Conservation (phyloP, 2,888 invertebrate species). For the Antheraea assamensis region DNA sequence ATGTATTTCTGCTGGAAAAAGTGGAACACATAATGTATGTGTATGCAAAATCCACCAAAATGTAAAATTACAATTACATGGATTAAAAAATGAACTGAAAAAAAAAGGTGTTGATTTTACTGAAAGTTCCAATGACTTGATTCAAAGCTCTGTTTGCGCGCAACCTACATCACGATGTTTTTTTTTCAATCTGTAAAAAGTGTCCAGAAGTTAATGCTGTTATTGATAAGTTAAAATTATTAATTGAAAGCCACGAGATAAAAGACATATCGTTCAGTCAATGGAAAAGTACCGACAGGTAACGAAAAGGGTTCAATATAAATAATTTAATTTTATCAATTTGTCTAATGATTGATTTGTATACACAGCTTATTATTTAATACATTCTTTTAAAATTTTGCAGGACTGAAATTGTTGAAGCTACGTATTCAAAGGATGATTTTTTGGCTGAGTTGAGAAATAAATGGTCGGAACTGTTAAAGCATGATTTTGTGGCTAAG, state of each 20-base stretch:
- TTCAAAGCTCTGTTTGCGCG: neutral
- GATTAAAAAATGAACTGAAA: neutral
- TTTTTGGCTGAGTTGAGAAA: conserved; percentile 17
- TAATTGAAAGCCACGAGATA: conserved; percentile 17
- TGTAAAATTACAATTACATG: neutral
- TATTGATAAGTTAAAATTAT: conserved; percentile 18
- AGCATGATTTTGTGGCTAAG: conserved; percentile 16
- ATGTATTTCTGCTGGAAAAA: neutral
- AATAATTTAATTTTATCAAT: conserved; percentile 2
- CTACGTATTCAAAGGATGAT: conserved; percentile 15
- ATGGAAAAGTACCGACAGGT: conserved; percentile 18
- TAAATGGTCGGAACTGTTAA: conserved; percentile 15
- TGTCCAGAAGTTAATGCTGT: conserved; percentile 18
- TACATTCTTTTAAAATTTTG: conserved; percentile 16
- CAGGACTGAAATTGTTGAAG: conserved; percentile 17
- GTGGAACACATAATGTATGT: conserved; percentile 1
- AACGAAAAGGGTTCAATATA: conserved; percentile 14
- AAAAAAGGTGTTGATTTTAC: neutral
- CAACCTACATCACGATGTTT: conserved; percentile 14
- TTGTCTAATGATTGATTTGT: conserved; percentile 15
- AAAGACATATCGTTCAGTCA: conserved; percentile 11
- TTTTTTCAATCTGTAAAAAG: conserved; percentile 16
- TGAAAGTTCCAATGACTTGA: neutral
- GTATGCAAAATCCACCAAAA: neutral
- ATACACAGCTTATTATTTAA: conserved; percentile 14